Conservation (phyloP, 1,140 invertebrate genomes). For the Atopsyche davidsoni region DNA sequence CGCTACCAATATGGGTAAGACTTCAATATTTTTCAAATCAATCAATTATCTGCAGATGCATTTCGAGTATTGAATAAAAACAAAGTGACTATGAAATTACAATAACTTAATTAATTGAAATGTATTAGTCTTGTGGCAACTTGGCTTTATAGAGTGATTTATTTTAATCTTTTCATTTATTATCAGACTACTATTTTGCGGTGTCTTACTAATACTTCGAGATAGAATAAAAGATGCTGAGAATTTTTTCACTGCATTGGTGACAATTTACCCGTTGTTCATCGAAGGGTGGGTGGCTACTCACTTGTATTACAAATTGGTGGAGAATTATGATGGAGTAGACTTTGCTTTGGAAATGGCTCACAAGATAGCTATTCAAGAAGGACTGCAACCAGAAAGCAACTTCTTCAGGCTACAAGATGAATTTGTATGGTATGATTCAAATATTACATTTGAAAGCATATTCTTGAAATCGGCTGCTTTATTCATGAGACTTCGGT, state of each 20-base stretch:
- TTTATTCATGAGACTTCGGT: constrained; percentile 13
- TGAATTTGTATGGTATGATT: constrained; percentile 13
- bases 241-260: constrained; percentile 10
- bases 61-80: neutral
- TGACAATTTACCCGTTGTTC: constrained; percentile 12
- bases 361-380: neutral
- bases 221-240: constrained; percentile 9
- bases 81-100: neutral
- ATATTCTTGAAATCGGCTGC: constrained; percentile 4
- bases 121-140: neutral
- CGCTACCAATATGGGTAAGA: constrained; percentile 11
- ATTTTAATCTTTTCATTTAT: neutral
- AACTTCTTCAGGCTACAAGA: constrained; percentile 10
- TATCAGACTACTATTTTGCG: constrained; percentile 7
- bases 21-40: neutral
- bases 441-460: constrained; percentile 4
- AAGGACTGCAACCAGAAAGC: neutral
- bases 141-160: neutral
- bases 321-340: constrained; percentile 7
- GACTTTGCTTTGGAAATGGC: constrained; percentile 12
- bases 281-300: constrained; percentile 10
- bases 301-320: constrained; percentile 7
- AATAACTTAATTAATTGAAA: neutral
- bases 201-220: constrained; percentile 7
- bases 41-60: neutral